These are phyloP conservation scores for Lasioglossum figueresi DNA, from an alignment of 2,888 invertebrate species.

Conservation along the genomic window DNA sequence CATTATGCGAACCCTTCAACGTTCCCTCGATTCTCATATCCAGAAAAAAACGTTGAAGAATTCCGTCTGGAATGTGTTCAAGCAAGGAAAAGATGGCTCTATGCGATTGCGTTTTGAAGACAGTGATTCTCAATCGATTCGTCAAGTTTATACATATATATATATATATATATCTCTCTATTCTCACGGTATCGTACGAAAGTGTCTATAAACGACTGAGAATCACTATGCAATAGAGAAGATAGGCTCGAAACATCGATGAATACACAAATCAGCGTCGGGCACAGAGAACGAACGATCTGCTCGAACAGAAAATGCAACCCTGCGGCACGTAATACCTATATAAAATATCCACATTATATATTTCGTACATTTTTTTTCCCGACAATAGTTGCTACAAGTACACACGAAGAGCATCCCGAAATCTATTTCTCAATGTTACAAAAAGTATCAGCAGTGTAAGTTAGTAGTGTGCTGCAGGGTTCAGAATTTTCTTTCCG, in stretches of 20 bases:
- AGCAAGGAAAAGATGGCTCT: not conserved
- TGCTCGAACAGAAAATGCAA: not conserved
- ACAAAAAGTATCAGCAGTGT: constrained; percentile 17
- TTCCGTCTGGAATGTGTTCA: not conserved
- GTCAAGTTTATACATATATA: not conserved
- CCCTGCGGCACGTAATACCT: constrained; percentile 7
- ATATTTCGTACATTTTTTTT: not conserved
- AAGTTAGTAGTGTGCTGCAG: constrained; percentile 11
- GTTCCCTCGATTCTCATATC: not conserved
- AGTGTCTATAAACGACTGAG: no score
- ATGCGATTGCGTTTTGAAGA: not conserved
- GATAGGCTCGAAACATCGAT: not conserved
- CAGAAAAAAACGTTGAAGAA: not conserved
- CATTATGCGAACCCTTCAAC: not conserved
- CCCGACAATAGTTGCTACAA: not conserved
- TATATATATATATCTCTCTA: not conserved
- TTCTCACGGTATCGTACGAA: not conserved
- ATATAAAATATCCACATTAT: constrained; percentile 10
- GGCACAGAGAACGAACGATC: not conserved
- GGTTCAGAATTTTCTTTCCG: constrained; percentile 13
- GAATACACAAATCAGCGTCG: not conserved
- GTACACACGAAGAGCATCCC: not conserved
- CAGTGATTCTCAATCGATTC: not conserved
- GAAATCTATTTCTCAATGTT: constrained; percentile 10
- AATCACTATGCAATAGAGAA: not conserved